These are phyloP conservation scores for Eriocheir sinensis DNA, from an alignment of 1,140 invertebrate species.

Conservation along the genomic window DNA sequence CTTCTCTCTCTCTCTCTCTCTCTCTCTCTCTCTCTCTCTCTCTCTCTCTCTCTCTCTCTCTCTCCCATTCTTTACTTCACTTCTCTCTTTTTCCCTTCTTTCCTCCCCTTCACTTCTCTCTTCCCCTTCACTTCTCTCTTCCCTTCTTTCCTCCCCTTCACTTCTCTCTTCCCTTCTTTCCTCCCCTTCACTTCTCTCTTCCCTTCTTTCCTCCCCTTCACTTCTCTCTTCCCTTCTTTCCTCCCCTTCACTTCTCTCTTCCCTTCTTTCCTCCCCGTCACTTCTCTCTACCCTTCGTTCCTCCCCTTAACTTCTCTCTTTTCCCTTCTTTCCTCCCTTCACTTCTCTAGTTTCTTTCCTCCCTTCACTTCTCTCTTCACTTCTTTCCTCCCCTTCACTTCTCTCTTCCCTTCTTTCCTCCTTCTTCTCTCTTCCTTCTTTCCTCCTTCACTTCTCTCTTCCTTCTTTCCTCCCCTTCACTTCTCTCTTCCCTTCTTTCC, in stretches of 20 bases:
- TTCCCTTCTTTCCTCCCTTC: background rate
- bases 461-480: background rate
- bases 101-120: background rate
- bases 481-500: background rate
- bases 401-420: background rate
- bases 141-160: background rate
- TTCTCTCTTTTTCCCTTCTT: background rate
- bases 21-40: background rate
- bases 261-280: background rate
- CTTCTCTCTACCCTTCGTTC: background rate
- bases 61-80: background rate
- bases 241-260: background rate
- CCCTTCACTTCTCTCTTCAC: background rate
- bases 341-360: background rate
- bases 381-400: background rate
- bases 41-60: background rate
- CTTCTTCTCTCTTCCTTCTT: background rate
- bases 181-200: background rate
- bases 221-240: background rate
- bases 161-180: background rate
- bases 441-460: background rate
- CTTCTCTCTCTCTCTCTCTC: too few relatives aligned
- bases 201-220: background rate
- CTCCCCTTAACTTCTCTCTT: background rate
- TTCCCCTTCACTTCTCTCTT: background rate